phyloP scores from a whole-genome alignment of 2,797 vertebrate species.

The Poeciliopsis infans region DNA sequence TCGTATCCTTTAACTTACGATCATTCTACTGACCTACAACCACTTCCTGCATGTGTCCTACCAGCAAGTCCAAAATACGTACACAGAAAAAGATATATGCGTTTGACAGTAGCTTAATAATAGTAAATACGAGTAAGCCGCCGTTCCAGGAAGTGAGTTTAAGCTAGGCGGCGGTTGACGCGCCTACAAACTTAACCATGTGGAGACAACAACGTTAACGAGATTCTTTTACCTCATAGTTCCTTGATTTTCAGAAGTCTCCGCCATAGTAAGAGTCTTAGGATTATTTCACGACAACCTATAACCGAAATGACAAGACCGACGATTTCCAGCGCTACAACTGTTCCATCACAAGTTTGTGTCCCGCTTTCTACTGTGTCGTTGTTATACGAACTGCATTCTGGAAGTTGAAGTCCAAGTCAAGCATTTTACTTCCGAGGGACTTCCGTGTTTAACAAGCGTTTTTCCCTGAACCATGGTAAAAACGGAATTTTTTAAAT shows the following conservation, averaged over 20 bases:
- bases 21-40: not conserved
- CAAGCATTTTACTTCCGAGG: not conserved
- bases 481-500: not conserved
- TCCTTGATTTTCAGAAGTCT: slow-evolving; percentile 48
- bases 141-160: slow-evolving; percentile 58
- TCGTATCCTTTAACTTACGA: not conserved
- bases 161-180: slow-evolving; percentile 42
- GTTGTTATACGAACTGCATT: slow-evolving; percentile 35
- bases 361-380: slow-evolving; percentile 46
- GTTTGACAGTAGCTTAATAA: not conserved
- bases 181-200: not conserved
- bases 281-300: not conserved
- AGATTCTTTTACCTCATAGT: slow-evolving; percentile 42
- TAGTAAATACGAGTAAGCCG: slow-evolving; percentile 6
- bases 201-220: not conserved
- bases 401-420: slow-evolving; percentile 48
- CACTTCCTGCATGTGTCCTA: not conserved
- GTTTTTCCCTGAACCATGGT: not conserved
- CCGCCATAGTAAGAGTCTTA: slow-evolving; percentile 40
- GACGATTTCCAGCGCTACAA: not conserved
- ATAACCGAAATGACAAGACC: not conserved
- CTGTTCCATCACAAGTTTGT: not conserved
- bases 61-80: accelerated
- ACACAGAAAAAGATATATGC: not conserved
- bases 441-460: not conserved